Evolutionary conservation across 2,113 vertebrate genomes (phyloP), one percentile per base, ranked within the genome.

Genomic region (Anhinga anhinga): DNA sequence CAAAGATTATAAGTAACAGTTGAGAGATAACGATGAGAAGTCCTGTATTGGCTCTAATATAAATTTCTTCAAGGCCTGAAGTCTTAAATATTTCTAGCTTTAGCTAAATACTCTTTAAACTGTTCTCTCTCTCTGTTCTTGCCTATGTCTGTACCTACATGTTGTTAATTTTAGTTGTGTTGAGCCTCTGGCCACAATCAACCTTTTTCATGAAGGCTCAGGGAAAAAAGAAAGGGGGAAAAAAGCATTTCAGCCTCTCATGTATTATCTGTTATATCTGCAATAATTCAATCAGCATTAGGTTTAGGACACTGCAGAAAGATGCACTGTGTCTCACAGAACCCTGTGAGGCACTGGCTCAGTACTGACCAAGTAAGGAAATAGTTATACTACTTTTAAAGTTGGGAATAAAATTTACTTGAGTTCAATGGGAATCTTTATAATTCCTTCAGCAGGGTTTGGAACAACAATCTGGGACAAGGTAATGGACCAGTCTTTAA

Each of bases 201-300:
- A 90, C 15, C 3, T 71, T 93, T 93, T 62, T 62, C 11, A 30
- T 73, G 49, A 77, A 81, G 20, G 72, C 47, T 82, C 23, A 55
- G n/a, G 30, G 10, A 36, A 49, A 71, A 23, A 21, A 8, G 7
- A 7, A 1, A 7, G 13, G 2, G 0, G 3, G 2, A 5, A 20
- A 8, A 42, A 56, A 85, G 6, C 2, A 55, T 70, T 93, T 91
- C 71, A 70, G 5, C 15, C 25, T 94, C 7, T 27, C 70, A 34
- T 8, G 8, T 82, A 34, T 83, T 76, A 50, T 23, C 21, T 63
- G 11, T 21, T 82, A 21, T 67, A 82, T 36, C 32, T 79, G 11
- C 44, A 78, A 2, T 65, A 89, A 72, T 55, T 93, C 52, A 83
- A 50, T 30, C 44, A 62, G 17, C 6, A 22, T 59, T 88, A 82